These are phyloP conservation scores for Centropristis striata DNA, from an alignment of 2,113 vertebrate species.

Conservation along the genomic window DNA sequence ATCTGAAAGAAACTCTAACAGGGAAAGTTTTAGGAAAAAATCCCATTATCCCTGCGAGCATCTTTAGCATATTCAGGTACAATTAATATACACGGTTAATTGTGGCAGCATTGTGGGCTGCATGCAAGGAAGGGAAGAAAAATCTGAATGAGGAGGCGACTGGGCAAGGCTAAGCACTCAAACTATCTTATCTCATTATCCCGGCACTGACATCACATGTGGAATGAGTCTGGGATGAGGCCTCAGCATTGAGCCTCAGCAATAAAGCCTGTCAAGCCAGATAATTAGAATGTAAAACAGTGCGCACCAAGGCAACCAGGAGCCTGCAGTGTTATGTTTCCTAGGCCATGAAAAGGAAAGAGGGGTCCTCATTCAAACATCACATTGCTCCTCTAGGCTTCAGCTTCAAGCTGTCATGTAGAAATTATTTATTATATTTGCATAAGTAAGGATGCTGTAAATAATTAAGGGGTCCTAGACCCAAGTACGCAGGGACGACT, in stretches of 20 bases:
- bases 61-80: conserved; percentile 41
- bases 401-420: conserved; percentile 83
- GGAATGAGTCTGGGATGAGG: conserved; percentile 80
- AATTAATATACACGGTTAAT: conserved; percentile 35
- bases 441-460: conserved; percentile 85
- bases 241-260: conserved; percentile 76
- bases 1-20: conserved; percentile 55
- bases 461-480: conserved; percentile 80
- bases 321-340: conserved; percentile 76
- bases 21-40: background rate
- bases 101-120: conserved; percentile 35
- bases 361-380: conserved; percentile 73
- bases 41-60: background rate
- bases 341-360: conserved; percentile 72
- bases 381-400: conserved; percentile 77
- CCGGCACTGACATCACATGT: conserved; percentile 77
- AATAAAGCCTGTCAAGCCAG: conserved; percentile 83
- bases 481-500: conserved; percentile 39
- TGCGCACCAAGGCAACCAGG: conserved; percentile 73
- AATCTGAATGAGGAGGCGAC: conserved; percentile 49
- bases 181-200: conserved; percentile 85
- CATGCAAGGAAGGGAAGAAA: conserved; percentile 31
- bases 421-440: conserved; percentile 88
- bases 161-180: conserved; percentile 63
- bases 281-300: conserved; percentile 87